These are phyloP conservation scores for Mobula birostris DNA, from an alignment of 2,113 vertebrate genomes.

Conservation along the genomic window DNA sequence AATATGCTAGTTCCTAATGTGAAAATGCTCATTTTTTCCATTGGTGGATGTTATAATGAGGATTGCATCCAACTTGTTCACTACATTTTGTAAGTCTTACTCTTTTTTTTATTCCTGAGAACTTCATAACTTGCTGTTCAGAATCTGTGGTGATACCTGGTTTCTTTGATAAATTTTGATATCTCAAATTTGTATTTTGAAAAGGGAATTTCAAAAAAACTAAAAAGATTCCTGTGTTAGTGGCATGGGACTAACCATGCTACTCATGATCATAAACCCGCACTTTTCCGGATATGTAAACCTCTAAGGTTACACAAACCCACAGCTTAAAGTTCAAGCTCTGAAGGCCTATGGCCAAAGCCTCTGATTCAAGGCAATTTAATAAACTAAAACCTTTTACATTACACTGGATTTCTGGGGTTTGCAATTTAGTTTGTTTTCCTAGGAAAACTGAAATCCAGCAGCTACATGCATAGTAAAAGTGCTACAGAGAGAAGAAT, in stretches of 20 bases:
- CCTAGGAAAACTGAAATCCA: neutral
- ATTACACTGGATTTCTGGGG: neutral
- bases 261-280: neutral
- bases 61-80: neutral
- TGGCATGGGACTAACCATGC: neutral
- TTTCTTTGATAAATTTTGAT: too few species aligned
- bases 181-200: neutral
- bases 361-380: conserved; percentile 5
- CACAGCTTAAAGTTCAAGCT: neutral
- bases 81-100: neutral
- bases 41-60: neutral
- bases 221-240: neutral
- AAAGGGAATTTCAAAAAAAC: neutral
- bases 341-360: neutral
- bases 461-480: neutral
- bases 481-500: neutral
- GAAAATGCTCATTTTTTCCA: neutral
- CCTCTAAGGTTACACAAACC: neutral
- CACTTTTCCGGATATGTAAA: neutral
- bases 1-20: neutral
- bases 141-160: neutral
- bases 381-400: neutral
- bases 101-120: neutral
- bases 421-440: neutral
- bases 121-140: neutral